Evolutionary conservation across 2,888 invertebrate genomes (phyloP), one percentile per base, ranked within the genome.

Genomic region (Eumerus sabulonum): DNA sequence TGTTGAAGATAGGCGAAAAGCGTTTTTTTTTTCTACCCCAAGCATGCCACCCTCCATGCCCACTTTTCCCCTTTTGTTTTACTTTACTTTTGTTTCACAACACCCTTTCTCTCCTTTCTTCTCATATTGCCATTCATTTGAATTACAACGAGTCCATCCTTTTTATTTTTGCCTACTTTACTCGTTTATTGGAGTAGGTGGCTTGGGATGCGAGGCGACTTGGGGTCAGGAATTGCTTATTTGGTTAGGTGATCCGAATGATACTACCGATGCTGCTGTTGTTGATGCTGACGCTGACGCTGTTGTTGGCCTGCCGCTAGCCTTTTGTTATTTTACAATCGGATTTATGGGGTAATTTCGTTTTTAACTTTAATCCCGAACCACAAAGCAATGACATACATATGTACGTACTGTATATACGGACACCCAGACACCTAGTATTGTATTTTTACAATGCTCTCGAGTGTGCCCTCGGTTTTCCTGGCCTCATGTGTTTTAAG

Each of bases 331-430:
- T 77, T 77, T 77, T 63, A 77, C 77, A 77, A 77, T 77, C 67
- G 67, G 77, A 77, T 77, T 77, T 77, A 77, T 77, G 77, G 72
- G 77, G 77, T 77, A 77, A 77, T 77, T 77, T 77, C 77, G 62
- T 72, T 77, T 77, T 77, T 72, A 72, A 77, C 67, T 77, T 77
- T 68, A 77, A 77, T 77, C 77, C 77, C 18, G 56, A 50, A 51
- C 48, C 50, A 72, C 57, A 77, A 68, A 77, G 67, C 77, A 77
- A 77, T 77, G 63, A 62, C 72, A 77, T 77, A 77, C n/a, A n/a
- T 56, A 45, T 68, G 62, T 68, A 68, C 53, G 51, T 62, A 66
- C 48, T 27, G 14, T 54, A 47, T 54, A 18, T 35, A 19, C 19
- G 9, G 27, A 27, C 27, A 27, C 27, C n/a, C 27, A 27, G 27